These are phyloP conservation scores for Todiramphus saurophagus DNA, from an alignment of 2,113 vertebrate genomes.

Conservation along the genomic window DNA sequence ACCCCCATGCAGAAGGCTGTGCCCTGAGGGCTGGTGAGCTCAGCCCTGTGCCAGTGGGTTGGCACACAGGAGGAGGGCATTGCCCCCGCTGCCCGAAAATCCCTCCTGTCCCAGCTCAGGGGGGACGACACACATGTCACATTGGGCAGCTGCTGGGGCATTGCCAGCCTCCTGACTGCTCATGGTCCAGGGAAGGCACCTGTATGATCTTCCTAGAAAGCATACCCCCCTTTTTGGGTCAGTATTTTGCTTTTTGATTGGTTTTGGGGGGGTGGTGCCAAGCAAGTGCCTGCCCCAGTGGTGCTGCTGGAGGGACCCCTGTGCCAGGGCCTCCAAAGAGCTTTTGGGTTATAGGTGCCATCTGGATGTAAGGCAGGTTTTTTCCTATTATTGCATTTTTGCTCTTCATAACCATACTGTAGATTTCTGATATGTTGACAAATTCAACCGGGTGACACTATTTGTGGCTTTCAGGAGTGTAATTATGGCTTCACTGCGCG, in stretches of 20 bases:
- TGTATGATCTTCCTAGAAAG: neutral
- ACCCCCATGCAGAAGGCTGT: neutral
- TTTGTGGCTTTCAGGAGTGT: conserved; percentile 52
- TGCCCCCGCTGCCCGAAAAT: neutral
- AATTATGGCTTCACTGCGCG: conserved; percentile 54
- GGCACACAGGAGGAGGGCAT: neutral
- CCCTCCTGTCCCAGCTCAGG: neutral
- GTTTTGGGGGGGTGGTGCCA: neutral
- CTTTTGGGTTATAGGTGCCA: neutral
- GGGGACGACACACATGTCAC: too few relatives aligned
- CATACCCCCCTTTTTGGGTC: neutral
- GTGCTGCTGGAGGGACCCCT: neutral
- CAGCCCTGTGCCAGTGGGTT: neutral
- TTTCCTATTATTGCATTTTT: conserved; percentile 18
- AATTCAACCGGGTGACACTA: conserved; percentile 16
- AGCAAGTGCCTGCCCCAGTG: fast-evolving
- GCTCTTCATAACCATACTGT: conserved; percentile 16
- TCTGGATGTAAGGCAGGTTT: neutral
- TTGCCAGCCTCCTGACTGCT: neutral
- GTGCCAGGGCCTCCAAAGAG: neutral
- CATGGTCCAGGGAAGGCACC: fast-evolving
- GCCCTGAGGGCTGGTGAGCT: fast-evolving
- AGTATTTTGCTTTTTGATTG: neutral
- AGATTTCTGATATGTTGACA: conserved; percentile 47
- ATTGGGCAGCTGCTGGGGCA: neutral